Conservation (phyloP, 2,113 vertebrate species). For the Anarrhichthys ocellatus region DNA sequence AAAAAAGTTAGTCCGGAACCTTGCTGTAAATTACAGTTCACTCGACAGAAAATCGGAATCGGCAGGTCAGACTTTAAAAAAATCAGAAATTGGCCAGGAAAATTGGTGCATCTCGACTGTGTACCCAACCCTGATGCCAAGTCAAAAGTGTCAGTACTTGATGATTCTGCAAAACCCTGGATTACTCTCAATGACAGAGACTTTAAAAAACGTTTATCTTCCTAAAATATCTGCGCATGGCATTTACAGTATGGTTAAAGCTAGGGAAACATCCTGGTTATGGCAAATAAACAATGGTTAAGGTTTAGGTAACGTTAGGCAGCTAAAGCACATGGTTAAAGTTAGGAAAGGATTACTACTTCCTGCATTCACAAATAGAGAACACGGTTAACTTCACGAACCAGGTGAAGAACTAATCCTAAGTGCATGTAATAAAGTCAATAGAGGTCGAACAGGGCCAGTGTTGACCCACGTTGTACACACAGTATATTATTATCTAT, state of each 20-base stretch:
- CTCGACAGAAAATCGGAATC: too few relatives aligned
- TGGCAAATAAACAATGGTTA: not conserved
- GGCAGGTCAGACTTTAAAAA: too few relatives aligned
- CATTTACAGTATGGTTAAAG: not conserved
- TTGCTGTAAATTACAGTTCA: too few relatives aligned
- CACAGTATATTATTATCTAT: slow-evolving; percentile 16
- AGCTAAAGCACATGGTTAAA: not conserved
- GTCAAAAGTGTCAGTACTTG: too few relatives aligned
- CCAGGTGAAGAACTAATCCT: not conserved
- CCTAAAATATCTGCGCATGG: not conserved
- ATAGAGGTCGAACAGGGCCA: not conserved
- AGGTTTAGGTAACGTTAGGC: not conserved
- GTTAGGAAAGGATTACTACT: not conserved
- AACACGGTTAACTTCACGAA: not conserved
- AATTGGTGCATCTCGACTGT: too few relatives aligned
- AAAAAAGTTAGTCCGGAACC: too few relatives aligned
- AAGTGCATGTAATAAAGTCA: slow-evolving; percentile 17
- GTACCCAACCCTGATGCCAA: too few relatives aligned
- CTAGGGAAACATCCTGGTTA: not conserved
- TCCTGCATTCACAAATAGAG: not conserved
- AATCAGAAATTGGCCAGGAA: too few relatives aligned
- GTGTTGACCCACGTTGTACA: slow-evolving; percentile 33
- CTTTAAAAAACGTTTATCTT: too few relatives aligned
- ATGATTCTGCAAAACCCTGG: too few relatives aligned
- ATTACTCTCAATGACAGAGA: too few relatives aligned